These are phyloP conservation scores for Gymnoscopelus braueri DNA, from an alignment of 2,797 vertebrate species.

Conservation along the genomic window DNA sequence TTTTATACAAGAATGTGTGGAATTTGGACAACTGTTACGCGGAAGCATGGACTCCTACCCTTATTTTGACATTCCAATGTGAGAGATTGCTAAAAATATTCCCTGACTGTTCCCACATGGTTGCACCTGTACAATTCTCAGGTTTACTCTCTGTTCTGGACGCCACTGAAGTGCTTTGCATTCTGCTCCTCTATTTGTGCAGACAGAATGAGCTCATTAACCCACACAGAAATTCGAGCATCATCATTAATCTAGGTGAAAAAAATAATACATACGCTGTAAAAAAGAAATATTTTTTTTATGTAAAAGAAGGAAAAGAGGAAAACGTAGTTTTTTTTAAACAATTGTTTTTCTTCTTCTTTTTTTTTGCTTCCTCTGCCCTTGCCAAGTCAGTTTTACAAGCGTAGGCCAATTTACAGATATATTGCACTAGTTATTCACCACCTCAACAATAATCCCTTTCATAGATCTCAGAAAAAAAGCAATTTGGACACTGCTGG, in stretches of 20 bases:
- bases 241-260: slow-evolving; percentile 10
- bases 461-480: slow-evolving; percentile 55
- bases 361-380: slow-evolving; percentile 21
- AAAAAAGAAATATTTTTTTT: background rate
- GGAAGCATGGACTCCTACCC: slow-evolving; percentile 54
- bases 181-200: slow-evolving; percentile 27
- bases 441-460: slow-evolving; percentile 60
- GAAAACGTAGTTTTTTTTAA: too few relatives aligned
- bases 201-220: slow-evolving; percentile 39
- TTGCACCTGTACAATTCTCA: slow-evolving; percentile 67
- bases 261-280: slow-evolving; percentile 10
- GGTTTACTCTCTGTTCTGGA: slow-evolving; percentile 51
- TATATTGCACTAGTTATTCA: slow-evolving; percentile 37
- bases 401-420: slow-evolving; percentile 41
- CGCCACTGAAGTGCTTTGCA: slow-evolving; percentile 33
- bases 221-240: slow-evolving; percentile 18
- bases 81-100: slow-evolving; percentile 76
- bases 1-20: slow-evolving; percentile 32
- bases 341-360: too few relatives aligned
- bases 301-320: too few relatives aligned
- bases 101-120: slow-evolving; percentile 70
- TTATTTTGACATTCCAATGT: slow-evolving; percentile 72
- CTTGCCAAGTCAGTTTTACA: slow-evolving; percentile 45
- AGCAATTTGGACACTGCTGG: slow-evolving; percentile 40
- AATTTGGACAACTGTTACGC: slow-evolving; percentile 57